Conservation (phyloP, 2,888 invertebrate genomes). For the Polietes domitor region DNA sequence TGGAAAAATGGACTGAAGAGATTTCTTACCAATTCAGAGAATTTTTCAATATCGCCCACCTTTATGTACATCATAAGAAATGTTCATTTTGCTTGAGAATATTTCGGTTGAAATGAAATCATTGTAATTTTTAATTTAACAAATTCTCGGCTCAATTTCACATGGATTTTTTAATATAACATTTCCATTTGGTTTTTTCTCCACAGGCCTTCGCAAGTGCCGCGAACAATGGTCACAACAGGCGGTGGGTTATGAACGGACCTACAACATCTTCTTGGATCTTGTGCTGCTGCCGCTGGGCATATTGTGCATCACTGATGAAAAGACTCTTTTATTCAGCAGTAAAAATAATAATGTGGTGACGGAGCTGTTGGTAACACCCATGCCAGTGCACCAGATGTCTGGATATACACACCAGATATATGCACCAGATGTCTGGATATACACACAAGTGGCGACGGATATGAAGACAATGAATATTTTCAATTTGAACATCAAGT, state of each 20-base stretch:
- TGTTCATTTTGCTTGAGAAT: no score
- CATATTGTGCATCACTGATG: conserved; percentile 84
- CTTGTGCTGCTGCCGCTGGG: conserved; percentile 85
- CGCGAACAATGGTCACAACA: conserved; percentile 84
- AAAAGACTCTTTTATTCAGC: conserved; percentile 73
- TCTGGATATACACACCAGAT: no score
- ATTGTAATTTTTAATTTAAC: no score
- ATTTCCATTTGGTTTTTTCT: not conserved
- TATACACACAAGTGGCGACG: conserved; percentile 63
- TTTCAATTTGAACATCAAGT: conserved; percentile 65
- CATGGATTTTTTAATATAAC: no score
- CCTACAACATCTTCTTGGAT: conserved; percentile 85
- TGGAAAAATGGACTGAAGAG: no score
- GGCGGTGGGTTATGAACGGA: conserved; percentile 83
- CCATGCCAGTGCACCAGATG: not conserved
- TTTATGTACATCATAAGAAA: no score
- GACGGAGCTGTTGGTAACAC: not conserved
- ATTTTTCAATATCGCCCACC: no score
- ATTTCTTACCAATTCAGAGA: no score
- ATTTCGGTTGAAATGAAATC: no score
- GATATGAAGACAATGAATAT: conserved; percentile 61
- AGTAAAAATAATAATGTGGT: conserved; percentile 53
- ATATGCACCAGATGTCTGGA: conserved; percentile 60
- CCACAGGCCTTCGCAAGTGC: conserved; percentile 84
- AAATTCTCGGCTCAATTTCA: no score